phyloP scores from a whole-genome alignment of 2,888 invertebrate species.

The Atherix ibis region DNA sequence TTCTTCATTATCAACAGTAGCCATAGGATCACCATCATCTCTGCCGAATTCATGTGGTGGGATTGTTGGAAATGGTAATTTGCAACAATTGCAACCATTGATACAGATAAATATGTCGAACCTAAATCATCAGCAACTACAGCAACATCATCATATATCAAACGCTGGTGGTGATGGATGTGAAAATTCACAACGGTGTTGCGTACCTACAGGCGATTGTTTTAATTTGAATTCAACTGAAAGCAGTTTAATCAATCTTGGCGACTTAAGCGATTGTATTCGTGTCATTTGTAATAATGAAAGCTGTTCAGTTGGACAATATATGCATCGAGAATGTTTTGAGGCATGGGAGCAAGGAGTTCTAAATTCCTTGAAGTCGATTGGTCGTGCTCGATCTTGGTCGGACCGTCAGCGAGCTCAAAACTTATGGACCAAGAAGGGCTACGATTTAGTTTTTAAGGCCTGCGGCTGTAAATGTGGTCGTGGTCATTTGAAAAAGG shows the following conservation, averaged over 20 bases:
- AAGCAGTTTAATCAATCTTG: constrained; percentile 41
- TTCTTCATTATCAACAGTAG: constrained; percentile 7
- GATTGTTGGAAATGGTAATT: not conserved
- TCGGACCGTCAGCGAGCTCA: constrained; percentile 86
- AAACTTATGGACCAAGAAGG: constrained; percentile 95
- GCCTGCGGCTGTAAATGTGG: constrained; percentile 90
- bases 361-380: constrained; percentile 73
- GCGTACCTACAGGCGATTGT: constrained; percentile 69
- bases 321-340: constrained; percentile 94
- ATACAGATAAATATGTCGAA: not conserved
- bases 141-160: constrained; percentile 24
- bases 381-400: constrained; percentile 86
- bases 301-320: constrained; percentile 70
- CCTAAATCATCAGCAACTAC: constrained; percentile 25
- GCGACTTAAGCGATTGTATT: constrained; percentile 63
- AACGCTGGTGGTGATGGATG: constrained; percentile 16
- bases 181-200: constrained; percentile 50
- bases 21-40: constrained; percentile 24
- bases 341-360: constrained; percentile 86
- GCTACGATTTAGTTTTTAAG: constrained; percentile 89
- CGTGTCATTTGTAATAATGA: constrained; percentile 92
- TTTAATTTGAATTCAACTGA: constrained; percentile 41
- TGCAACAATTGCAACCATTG: not conserved
- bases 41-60: constrained; percentile 20
- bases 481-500: constrained; percentile 84